phyloP scores from a whole-genome alignment of 2,797 vertebrate genomes.

The Peromyscus eremicus region DNA sequence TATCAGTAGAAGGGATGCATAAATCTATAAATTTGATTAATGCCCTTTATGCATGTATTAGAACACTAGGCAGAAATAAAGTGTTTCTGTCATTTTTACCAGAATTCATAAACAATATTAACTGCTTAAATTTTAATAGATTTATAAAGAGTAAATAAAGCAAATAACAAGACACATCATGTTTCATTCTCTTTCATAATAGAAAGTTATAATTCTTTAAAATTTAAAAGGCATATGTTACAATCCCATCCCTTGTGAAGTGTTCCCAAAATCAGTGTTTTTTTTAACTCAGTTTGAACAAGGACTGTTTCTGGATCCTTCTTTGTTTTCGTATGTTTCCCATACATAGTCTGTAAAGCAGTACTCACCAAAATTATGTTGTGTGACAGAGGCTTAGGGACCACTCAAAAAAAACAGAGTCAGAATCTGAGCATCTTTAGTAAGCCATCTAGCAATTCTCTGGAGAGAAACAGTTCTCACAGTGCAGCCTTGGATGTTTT shows the following conservation, averaged over 20 bases:
- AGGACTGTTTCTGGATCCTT: too few relatives aligned
- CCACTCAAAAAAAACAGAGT: too few relatives aligned
- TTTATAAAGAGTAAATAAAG: not conserved
- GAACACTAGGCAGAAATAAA: not conserved
- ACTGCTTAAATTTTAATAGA: not conserved
- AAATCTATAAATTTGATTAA: not conserved
- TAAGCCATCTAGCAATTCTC: not conserved
- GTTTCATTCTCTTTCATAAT: not conserved
- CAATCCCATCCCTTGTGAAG: not conserved
- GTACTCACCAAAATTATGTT: not conserved
- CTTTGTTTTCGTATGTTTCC: not conserved
- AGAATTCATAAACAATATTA: not conserved
- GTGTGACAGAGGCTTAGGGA: not conserved
- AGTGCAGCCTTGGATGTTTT: not conserved
- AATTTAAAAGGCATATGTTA: not conserved
- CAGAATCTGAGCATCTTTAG: not conserved
- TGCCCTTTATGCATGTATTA: not conserved
- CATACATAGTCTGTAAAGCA: not conserved
- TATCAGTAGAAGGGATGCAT: not conserved
- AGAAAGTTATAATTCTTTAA: not conserved
- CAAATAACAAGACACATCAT: not conserved
- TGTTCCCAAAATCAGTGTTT: not conserved
- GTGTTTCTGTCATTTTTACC: not conserved
- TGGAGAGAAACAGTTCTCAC: not conserved
- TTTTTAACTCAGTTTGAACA: not conserved